Conservation (phyloP, 2,888 invertebrate genomes). For the Sarcophaga variegata region DNA sequence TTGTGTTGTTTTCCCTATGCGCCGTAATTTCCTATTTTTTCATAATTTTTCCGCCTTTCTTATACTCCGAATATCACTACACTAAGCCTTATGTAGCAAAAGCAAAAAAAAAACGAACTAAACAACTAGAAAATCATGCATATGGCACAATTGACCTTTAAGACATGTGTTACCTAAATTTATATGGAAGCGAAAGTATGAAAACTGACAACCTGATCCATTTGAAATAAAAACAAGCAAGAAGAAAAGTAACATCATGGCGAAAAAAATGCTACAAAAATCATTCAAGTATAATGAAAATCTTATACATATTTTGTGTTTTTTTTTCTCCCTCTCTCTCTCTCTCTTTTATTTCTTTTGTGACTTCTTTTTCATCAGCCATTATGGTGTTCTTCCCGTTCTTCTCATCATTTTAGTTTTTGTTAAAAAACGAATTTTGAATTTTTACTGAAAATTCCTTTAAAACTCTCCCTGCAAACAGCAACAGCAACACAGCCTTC, state of each 20-base stretch:
- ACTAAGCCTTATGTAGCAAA: background rate
- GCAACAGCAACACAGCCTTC: conserved; percentile 13
- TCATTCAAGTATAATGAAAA: conserved; percentile 37
- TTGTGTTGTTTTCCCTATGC: background rate
- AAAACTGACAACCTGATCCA: conserved; percentile 30
- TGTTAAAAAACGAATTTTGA: background rate
- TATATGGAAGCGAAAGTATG: conserved; percentile 13
- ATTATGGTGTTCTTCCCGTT: background rate
- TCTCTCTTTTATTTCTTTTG: background rate
- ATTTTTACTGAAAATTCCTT: background rate
- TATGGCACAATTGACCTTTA: conserved; percentile 19
- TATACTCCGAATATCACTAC: background rate
- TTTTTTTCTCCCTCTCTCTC: background rate
- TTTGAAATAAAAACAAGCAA: background rate
- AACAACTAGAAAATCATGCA: background rate
- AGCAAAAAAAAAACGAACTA: background rate
- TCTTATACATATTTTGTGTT: background rate
- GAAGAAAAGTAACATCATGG: background rate
- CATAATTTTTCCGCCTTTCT: background rate
- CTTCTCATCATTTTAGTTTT: background rate
- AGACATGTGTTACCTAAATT: conserved; percentile 23
- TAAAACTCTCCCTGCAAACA: background rate
- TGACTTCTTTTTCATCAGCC: background rate
- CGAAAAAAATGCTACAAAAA: conserved; percentile 18
- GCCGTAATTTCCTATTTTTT: background rate